These are phyloP conservation scores for Amphipoea lucens DNA, from an alignment of 2,888 invertebrate genomes.

Conservation along the genomic window DNA sequence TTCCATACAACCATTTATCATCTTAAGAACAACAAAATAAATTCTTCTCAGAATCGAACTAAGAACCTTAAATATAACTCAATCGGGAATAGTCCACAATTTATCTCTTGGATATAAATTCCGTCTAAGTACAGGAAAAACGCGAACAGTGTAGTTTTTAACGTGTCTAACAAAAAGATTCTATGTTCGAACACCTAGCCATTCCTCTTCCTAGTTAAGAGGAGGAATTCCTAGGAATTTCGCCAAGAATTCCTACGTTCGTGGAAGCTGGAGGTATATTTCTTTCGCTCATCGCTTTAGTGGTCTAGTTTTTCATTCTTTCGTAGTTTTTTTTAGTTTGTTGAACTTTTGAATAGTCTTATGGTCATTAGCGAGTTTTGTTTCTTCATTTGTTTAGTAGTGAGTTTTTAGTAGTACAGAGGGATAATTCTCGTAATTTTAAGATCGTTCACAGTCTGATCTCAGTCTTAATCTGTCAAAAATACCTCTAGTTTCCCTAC, in stretches of 20 bases:
- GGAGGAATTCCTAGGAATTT: conserved; percentile 33
- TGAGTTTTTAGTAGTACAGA: not conserved
- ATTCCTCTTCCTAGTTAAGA: conserved; percentile 42
- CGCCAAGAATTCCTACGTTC: conserved; percentile 15
- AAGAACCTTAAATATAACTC: conserved; percentile 56
- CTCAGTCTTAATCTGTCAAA: too few species aligned
- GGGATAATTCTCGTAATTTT: too few species aligned
- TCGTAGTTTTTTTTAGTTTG: not conserved
- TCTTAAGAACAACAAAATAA: conserved; percentile 7
- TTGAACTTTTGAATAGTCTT: not conserved
- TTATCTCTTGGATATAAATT: conserved; percentile 63
- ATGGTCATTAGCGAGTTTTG: not conserved
- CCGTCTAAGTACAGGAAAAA: conserved; percentile 57
- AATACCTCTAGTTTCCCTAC: too few species aligned
- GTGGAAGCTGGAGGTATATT: conserved; percentile 9
- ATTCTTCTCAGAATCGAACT: conserved; percentile 27
- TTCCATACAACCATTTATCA: conserved; percentile 20
- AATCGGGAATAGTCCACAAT: conserved; percentile 59
- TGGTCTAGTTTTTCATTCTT: not conserved
- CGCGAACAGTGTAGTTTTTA: conserved; percentile 52
- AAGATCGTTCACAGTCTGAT: too few species aligned
- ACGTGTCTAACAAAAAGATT: conserved; percentile 51
- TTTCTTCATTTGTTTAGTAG: not conserved
- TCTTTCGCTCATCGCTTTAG: not conserved
- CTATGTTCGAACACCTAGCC: conserved; percentile 44